Evolutionary conservation across 2,797 vertebrate genomes (phyloP).

Genomic region (Distichodus sexfasciatus): DNA sequence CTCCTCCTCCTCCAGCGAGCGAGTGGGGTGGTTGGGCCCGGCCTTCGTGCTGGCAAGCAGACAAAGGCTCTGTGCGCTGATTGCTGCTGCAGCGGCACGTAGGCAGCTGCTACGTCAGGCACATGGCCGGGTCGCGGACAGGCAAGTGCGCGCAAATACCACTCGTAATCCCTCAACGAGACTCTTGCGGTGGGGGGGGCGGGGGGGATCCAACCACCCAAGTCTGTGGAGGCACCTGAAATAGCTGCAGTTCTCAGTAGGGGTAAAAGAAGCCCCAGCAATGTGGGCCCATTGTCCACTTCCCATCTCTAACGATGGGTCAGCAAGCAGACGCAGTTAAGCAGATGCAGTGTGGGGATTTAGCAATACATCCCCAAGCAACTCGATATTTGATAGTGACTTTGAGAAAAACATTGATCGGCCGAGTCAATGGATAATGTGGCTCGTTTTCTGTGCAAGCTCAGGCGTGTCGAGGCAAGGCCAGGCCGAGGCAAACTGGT

Average conservation of each 20-base stretch:
- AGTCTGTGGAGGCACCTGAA: conserved; percentile 56
- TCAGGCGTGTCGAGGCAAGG: conserved; percentile 24
- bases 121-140: conserved; percentile 61
- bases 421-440: conserved; percentile 12
- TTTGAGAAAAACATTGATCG: conserved; percentile 1
- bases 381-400: background rate
- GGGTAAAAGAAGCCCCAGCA: conserved; percentile 59
- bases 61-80: conserved; percentile 78
- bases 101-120: conserved; percentile 70
- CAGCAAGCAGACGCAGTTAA: background rate
- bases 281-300: conserved; percentile 35
- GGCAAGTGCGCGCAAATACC: conserved; percentile 62
- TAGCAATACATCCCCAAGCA: background rate
- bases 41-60: conserved; percentile 81
- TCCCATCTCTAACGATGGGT: conserved; percentile 24
- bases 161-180: conserved; percentile 72
- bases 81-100: conserved; percentile 78
- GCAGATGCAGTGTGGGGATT: background rate
- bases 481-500: conserved; percentile 38
- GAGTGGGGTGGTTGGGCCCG: conserved; percentile 65
- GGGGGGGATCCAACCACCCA: conserved; percentile 16
- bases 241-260: conserved; percentile 63
- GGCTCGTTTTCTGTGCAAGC: background rate
- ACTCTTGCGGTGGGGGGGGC: conserved; percentile 40
- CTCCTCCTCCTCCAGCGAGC: conserved; percentile 66